Base-by-base conservation (phyloP, 2,797 vertebrate species). In the Oophaga sylvatica region DNA sequence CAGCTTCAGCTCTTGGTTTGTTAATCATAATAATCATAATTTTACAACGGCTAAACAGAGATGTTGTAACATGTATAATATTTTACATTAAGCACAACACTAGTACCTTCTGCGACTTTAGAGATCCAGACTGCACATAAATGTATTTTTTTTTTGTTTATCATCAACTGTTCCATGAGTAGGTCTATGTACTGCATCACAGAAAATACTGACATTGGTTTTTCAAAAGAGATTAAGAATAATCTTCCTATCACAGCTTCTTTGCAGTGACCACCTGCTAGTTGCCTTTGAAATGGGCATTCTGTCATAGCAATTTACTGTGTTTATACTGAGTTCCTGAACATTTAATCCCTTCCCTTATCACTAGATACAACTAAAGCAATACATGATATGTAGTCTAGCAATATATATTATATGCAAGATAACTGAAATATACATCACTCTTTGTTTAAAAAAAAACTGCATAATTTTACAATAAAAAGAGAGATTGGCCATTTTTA, bases 151-250 rank as follows among this genome's bases (percentile, higher is more conserved):
- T 45, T 70, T 85, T 88, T 77, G 1, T 91, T 92, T 92, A 81
- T 90, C 80, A 82, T 90, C 90, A 89, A 77, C 81, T 85, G 91
- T 87, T 82, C 90, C 76, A 65, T 73, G 81, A 84, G 48, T 88
- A 78, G 89, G 90, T 90, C 89, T 56, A 11, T 62, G 89, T 88
- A 84, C 88, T 82, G 53, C 56, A 60, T 65, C 88, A 87, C 85
- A 90, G 91, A 92, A 91, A 91, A 62, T 88, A 86, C 90, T 90
- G 90, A 90, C 92, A 91, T 90, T 92, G 91, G 91, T 93, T 88
- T 84, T 93, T 90, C 89, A 91, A 93, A 93, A 92, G 91, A 93
- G 93, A 94, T 94, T 92, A 93, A 62, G 90, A 90, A 80, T 92
- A 92, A 94, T 91, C 91, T 90, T 84, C 71, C 91, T 88, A 12